phyloP scores from a whole-genome alignment of 2,888 invertebrate genomes.

The Deroplatys truncata region DNA sequence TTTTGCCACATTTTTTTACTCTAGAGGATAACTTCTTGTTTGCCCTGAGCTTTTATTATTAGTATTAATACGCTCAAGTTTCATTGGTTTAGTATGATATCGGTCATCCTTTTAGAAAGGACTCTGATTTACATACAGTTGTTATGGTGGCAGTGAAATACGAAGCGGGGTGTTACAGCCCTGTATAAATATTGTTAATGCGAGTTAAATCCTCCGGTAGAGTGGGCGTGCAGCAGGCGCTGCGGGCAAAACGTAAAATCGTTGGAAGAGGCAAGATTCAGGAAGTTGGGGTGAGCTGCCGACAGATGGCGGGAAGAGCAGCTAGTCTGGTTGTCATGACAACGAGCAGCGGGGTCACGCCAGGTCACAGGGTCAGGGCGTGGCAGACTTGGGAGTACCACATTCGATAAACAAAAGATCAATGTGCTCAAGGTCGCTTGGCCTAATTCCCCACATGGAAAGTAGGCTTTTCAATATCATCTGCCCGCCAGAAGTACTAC shows the following conservation, averaged over 20 bases:
- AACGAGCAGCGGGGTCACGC: slow-evolving; percentile 5
- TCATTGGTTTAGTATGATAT: too few species aligned
- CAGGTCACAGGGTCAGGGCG: slow-evolving; percentile 1
- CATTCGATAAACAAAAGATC: neutral
- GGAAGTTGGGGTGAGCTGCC: neutral
- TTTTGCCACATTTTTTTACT: too few species aligned
- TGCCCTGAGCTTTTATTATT: too few species aligned
- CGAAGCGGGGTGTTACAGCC: too few species aligned
- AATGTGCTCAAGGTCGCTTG: neutral
- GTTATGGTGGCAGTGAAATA: too few species aligned
- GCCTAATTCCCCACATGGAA: neutral
- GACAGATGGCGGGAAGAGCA: neutral
- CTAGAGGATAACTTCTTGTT: too few species aligned
- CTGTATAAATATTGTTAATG: too few species aligned
- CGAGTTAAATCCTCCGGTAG: too few species aligned
- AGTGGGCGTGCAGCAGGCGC: neutral
- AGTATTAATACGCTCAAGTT: too few species aligned
- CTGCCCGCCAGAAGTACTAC: neutral
- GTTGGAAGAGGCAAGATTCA: neutral
- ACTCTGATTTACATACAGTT: too few species aligned
- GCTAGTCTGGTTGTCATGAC: neutral
- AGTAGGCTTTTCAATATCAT: neutral
- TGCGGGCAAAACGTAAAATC: neutral
- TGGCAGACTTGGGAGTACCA: neutral
- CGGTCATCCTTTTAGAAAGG: too few species aligned